phyloP scores from a whole-genome alignment of 2,113 vertebrate species.

The Mastomys coucha region DNA sequence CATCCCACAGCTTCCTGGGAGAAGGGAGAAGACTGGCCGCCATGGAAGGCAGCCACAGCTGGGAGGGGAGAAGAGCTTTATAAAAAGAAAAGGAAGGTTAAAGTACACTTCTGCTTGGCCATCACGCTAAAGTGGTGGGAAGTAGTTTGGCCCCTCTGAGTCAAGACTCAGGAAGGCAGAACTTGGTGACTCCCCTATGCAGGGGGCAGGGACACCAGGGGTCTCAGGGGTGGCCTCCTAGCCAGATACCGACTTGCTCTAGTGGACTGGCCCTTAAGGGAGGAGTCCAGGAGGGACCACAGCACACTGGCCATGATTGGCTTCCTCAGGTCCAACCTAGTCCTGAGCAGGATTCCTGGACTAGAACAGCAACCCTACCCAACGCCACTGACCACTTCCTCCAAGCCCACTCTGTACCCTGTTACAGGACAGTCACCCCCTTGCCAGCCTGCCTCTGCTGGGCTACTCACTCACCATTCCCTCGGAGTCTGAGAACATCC shows the following conservation, averaged over 20 bases:
- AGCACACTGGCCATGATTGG: neutral
- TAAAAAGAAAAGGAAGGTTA: too few species aligned
- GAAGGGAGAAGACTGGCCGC: neutral
- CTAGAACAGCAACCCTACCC: neutral
- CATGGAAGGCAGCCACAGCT: neutral
- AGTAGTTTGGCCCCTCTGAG: neutral
- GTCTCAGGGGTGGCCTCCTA: neutral
- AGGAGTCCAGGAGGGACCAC: neutral
- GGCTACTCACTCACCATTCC: slow-evolving; percentile 97
- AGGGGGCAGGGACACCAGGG: neutral
- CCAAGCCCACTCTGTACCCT: accelerated
- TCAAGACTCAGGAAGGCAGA: neutral
- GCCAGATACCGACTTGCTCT: neutral
- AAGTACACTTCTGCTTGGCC: neutral
- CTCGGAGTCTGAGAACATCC: slow-evolving; percentile 95
- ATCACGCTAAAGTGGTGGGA: neutral
- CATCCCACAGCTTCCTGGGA: neutral
- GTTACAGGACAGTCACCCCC: slow-evolving; percentile 95
- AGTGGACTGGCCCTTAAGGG: neutral
- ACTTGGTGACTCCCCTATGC: neutral
- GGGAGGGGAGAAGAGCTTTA: too few species aligned
- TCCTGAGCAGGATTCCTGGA: neutral
- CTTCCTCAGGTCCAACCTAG: neutral
- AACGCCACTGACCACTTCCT: neutral
- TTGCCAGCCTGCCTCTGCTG: slow-evolving; percentile 97